Evolutionary conservation across 2,113 vertebrate genomes (phyloP).

Genomic region (Bubalus kerabau): DNA sequence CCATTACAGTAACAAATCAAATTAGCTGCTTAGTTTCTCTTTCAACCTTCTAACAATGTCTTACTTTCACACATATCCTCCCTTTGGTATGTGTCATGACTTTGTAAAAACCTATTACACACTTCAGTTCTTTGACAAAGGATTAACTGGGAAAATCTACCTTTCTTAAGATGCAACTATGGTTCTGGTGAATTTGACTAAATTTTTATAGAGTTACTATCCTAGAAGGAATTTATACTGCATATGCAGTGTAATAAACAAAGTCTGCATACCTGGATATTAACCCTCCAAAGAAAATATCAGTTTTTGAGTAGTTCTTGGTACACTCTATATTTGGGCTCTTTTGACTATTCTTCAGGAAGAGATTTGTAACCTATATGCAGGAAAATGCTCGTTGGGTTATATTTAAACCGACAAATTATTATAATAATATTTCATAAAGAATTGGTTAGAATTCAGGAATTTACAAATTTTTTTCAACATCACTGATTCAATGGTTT

Average conservation of each 20-base stretch:
- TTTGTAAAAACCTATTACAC: neutral
- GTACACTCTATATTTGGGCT: neutral
- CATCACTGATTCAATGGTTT: neutral
- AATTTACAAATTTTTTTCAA: neutral
- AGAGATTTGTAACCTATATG: neutral
- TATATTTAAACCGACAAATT: neutral
- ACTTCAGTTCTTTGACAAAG: neutral
- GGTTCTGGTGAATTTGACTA: neutral
- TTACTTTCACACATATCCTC: neutral
- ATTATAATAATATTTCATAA: neutral
- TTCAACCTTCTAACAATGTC: neutral
- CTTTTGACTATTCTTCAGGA: neutral
- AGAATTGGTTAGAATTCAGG: neutral
- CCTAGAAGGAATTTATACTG: neutral
- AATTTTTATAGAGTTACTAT: neutral
- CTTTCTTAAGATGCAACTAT: neutral
- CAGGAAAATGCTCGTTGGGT: neutral
- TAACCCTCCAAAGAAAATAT: neutral
- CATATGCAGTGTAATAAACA: neutral
- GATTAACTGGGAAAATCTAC: neutral
- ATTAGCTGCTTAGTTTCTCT: neutral
- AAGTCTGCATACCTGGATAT: neutral
- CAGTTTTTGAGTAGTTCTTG: neutral
- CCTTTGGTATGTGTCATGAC: neutral
- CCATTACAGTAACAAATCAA: neutral